Percentiles rank a stretch among this genome's conserved stretches.
Evolutionary conservation across 2,113 vertebrate genomes (phyloP).

Genomic region (Zeus faber): DNA sequence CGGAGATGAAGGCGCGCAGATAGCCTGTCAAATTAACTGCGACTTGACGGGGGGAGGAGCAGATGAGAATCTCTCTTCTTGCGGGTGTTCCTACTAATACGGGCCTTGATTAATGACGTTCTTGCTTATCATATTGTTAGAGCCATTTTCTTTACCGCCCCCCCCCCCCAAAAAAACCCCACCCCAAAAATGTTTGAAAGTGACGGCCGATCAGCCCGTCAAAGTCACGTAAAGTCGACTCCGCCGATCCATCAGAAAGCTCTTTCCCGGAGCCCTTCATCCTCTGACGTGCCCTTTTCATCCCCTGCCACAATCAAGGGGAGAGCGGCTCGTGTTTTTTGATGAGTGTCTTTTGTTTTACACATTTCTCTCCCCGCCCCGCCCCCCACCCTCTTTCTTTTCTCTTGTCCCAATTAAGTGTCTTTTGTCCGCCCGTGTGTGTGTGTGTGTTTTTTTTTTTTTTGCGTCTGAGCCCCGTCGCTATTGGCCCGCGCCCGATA

Average conservation of each 20-base stretch:
- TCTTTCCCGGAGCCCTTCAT: constrained; percentile 13
- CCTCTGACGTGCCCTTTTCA: constrained; percentile 63
- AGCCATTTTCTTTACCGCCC: constrained; percentile 10
- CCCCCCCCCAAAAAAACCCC: too few relatives aligned
- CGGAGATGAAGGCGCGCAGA: constrained; percentile 57
- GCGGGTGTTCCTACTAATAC: constrained; percentile 44
- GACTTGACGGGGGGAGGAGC: constrained; percentile 58
- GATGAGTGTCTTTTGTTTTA: constrained; percentile 51
- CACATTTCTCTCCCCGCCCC: neutral
- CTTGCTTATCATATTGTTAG: constrained; percentile 49
- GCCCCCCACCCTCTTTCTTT: constrained; percentile 30
- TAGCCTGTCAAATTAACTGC: constrained; percentile 64
- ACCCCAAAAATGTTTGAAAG: too few relatives aligned
- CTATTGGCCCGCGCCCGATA: too few relatives aligned
- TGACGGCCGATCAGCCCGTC: constrained; percentile 27
- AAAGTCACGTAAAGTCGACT: constrained; percentile 1
- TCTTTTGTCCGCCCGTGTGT: constrained; percentile 63
- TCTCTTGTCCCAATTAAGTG: constrained; percentile 67
- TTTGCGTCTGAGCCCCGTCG: too few relatives aligned
- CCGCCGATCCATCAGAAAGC: neutral
- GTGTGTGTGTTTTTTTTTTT: constrained; percentile 58
- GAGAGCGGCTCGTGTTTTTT: constrained; percentile 48
- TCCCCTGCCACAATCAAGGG: constrained; percentile 40
- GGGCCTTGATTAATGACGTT: constrained; percentile 46
- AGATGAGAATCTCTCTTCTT: constrained; percentile 59